Percentiles rank a stretch among this genome's conserved stretches.
These are phyloP conservation scores for Psephotus haematonotus DNA, from an alignment of 2,113 vertebrate species.

Conservation along the genomic window DNA sequence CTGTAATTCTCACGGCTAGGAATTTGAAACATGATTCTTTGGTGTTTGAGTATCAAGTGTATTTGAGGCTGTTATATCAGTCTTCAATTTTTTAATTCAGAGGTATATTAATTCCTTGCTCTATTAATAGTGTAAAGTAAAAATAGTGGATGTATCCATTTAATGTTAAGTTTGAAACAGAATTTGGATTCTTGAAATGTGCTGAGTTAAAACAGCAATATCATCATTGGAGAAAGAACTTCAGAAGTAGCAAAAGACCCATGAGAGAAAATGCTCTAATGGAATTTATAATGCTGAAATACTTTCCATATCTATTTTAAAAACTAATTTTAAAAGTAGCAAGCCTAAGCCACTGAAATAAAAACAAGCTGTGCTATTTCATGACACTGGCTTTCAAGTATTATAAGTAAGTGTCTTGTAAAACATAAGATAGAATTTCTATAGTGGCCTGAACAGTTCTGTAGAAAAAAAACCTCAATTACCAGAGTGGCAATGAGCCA, in stretches of 20 bases:
- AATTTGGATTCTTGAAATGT: background rate
- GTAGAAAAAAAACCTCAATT: background rate
- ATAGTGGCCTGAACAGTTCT: background rate
- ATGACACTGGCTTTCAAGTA: slow-evolving; percentile 4
- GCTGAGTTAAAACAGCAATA: background rate
- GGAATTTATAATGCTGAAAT: background rate
- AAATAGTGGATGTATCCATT: background rate
- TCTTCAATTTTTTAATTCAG: background rate
- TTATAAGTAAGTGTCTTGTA: background rate
- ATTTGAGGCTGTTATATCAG: background rate
- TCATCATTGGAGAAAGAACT: background rate
- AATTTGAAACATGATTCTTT: background rate
- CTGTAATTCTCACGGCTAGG: background rate
- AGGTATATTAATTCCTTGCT: background rate
- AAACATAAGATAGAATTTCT: slow-evolving; percentile 26
- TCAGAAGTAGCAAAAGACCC: background rate
- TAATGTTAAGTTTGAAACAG: background rate
- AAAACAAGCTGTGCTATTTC: background rate
- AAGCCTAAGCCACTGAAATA: background rate
- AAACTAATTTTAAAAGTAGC: background rate
- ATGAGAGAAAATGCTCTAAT: background rate
- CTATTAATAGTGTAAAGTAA: background rate
- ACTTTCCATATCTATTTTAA: background rate
- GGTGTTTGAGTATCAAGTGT: background rate
- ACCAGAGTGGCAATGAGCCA: background rate